Conservation (phyloP, 30 jellyfish, hydroid and myxozoan species). For the Hydractinia echinata region DNA sequence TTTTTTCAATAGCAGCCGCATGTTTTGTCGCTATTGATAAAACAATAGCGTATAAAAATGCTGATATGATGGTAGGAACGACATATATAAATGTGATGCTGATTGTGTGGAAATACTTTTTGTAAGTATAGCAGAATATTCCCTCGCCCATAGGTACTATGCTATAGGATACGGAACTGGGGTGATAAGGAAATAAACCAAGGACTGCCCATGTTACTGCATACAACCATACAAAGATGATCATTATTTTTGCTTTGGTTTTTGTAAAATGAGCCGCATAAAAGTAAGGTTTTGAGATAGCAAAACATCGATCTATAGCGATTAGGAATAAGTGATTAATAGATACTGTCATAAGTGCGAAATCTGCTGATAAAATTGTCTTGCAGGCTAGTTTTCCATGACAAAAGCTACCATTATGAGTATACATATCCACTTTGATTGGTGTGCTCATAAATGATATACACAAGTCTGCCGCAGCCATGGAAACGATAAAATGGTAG, state of each 20-base stretch:
- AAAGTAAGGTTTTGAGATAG: conserved; percentile 24
- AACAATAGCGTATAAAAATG: conserved; percentile 4
- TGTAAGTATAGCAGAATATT: conserved; percentile 13
- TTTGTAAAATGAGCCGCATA: conserved; percentile 25
- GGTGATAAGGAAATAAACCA: conserved; percentile 29
- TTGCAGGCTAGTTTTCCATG: background rate
- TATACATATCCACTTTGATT: background rate
- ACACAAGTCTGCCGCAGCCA: conserved; percentile 38
- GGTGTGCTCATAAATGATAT: conserved; percentile 10
- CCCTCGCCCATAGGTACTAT: conserved; percentile 12
- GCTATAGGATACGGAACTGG: background rate
- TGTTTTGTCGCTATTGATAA: conserved; percentile 8
- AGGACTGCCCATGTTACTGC: conserved; percentile 30
- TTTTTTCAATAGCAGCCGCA: conserved; percentile 1
- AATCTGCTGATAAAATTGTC: conserved; percentile 8
- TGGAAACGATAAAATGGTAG: conserved; percentile 25
- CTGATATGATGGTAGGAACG: conserved; percentile 18
- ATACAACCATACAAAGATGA: conserved; percentile 26
- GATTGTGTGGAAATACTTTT: conserved; percentile 13
- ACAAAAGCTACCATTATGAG: conserved; percentile 32
- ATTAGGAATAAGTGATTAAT: conserved; percentile 20
- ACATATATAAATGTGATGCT: conserved; percentile 8
- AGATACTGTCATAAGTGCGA: conserved; percentile 26
- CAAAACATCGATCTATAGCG: conserved; percentile 32
- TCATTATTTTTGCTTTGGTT: conserved; percentile 5